phyloP scores from a whole-genome alignment of 2,888 invertebrate genomes.

The Leptopilina myrica region DNA sequence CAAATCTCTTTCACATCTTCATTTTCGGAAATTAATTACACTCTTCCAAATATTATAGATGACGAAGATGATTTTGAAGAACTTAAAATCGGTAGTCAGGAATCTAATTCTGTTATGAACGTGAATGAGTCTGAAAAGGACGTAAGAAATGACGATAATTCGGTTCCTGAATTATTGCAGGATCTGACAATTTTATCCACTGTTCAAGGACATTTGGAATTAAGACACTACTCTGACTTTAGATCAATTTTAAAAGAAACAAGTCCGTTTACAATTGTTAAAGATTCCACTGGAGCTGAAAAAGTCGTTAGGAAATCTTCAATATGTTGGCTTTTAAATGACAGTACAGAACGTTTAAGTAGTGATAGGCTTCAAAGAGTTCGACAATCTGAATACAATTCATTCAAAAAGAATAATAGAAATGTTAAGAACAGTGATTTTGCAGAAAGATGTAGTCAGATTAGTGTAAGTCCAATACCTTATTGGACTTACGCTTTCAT shows the following conservation, averaged over 20 bases:
- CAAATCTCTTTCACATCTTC: neutral
- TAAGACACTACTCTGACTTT: neutral
- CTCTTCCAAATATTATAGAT: neutral
- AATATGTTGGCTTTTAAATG: slow-evolving; percentile 39
- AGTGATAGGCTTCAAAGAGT: slow-evolving; percentile 34
- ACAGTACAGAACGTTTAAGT: slow-evolving; percentile 23
- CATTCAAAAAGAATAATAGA: slow-evolving; percentile 1
- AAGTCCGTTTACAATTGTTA: slow-evolving; percentile 17
- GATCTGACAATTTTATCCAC: too few species aligned
- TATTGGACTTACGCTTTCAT: slow-evolving; percentile 42
- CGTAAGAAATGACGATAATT: neutral
- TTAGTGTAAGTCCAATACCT: slow-evolving; percentile 42
- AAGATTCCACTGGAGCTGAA: slow-evolving; percentile 20
- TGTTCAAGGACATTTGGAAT: too few species aligned
- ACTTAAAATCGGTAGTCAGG: neutral
- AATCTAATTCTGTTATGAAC: neutral
- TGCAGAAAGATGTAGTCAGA: slow-evolving; percentile 19
- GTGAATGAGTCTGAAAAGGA: neutral
- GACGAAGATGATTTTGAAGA: slow-evolving; percentile 10
- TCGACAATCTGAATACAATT: slow-evolving; percentile 21
- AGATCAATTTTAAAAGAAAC: neutral
- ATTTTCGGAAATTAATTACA: neutral
- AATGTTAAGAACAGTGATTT: neutral
- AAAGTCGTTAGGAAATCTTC: slow-evolving; percentile 43
- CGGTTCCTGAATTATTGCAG: neutral